Evolutionary conservation across 2,888 invertebrate genomes (phyloP).

Genomic region (Baronia brevicornis): DNA sequence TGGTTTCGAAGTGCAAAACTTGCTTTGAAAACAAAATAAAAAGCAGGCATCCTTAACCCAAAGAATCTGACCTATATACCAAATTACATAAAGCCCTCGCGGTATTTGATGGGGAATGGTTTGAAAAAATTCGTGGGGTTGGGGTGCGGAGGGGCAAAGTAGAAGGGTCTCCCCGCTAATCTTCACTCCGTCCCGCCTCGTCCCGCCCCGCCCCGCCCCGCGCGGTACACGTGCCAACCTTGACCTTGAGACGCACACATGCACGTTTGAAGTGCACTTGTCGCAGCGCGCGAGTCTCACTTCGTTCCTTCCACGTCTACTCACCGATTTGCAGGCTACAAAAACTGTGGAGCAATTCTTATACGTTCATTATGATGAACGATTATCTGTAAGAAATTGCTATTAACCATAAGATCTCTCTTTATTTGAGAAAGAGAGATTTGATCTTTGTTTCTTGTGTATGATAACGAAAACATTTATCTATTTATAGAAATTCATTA

Average conservation of each 20-base stretch:
- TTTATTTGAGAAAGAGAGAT: no score
- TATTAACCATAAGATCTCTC: no score
- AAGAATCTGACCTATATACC: conserved; percentile 16
- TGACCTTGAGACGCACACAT: conserved; percentile 50
- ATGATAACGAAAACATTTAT: no score
- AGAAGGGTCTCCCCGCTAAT: no score
- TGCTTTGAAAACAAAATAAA: conserved; percentile 6
- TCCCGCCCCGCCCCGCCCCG: conserved; percentile 19
- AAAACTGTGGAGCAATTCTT: no score
- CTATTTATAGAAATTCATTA: no score
- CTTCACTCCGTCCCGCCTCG: conserved; percentile 5
- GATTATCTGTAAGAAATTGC: no score
- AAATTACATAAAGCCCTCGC: conserved; percentile 10
- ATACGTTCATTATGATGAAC: no score
- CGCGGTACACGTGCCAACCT: conserved; percentile 45
- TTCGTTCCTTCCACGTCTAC: no score
- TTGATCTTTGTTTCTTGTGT: no score
- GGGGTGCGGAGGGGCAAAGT: conserved; percentile 4
- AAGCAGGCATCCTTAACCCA: conserved; percentile 11
- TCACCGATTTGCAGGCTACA: no score
- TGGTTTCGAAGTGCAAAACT: conserved; percentile 2
- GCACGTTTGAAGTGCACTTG: conserved; percentile 18
- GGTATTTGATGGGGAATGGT: conserved; percentile 17
- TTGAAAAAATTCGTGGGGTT: conserved; percentile 11
- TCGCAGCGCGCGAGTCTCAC: conserved; percentile 10